phyloP scores from a whole-genome alignment of 2,113 vertebrate genomes.

The Ahaetulla prasina region DNA sequence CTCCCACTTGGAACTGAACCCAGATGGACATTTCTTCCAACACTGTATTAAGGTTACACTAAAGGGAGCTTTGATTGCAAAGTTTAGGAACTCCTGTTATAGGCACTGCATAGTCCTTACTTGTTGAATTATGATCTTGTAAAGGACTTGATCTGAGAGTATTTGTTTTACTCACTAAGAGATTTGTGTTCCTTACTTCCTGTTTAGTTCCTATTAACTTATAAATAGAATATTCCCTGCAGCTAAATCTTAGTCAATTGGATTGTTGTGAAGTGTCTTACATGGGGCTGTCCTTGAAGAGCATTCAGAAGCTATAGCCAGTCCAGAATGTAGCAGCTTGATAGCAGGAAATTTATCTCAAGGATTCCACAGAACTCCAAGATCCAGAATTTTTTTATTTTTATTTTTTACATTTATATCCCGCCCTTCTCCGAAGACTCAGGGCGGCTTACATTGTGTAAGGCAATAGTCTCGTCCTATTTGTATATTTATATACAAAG shows the following conservation, averaged over 20 bases:
- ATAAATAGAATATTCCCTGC: background rate
- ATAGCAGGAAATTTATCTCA: background rate
- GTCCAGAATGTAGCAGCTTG: background rate
- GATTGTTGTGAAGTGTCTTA: background rate
- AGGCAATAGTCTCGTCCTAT: too few relatives aligned
- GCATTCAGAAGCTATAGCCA: background rate
- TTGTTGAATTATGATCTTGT: background rate
- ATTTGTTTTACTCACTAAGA: background rate
- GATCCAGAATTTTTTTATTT: too few relatives aligned
- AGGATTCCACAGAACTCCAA: background rate
- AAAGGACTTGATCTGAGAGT: background rate
- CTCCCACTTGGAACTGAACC: too few relatives aligned
- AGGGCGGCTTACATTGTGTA: too few relatives aligned
- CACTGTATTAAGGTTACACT: too few relatives aligned
- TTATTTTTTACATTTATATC: too few relatives aligned
- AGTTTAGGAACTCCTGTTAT: background rate
- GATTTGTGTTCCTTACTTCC: background rate
- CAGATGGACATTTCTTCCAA: too few relatives aligned
- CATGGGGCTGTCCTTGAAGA: background rate
- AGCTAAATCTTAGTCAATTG: background rate
- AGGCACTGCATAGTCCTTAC: background rate
- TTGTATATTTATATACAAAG: too few relatives aligned
- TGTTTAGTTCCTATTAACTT: conserved; percentile 28
- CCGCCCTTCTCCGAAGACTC: too few relatives aligned
- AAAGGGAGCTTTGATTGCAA: background rate